A percentile compares a stretch with the other conserved stretches of the same genome.
phyloP scores from a whole-genome alignment of 2,797 vertebrate species.

The Luscinia luscinia region DNA sequence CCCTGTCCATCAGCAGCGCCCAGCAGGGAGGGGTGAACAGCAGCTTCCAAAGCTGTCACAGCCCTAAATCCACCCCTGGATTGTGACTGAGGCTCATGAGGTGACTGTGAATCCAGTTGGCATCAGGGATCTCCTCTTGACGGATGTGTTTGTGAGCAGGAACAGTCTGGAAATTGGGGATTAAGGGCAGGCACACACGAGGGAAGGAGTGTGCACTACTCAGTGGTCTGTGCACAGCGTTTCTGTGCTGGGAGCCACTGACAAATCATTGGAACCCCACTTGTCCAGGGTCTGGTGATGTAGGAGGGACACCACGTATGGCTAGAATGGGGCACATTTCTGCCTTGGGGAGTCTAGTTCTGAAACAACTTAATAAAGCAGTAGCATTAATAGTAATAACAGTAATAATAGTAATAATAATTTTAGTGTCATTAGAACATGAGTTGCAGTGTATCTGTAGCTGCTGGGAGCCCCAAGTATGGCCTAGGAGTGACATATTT shows the following conservation, averaged over 20 bases:
- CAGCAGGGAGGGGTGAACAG: rapidly evolving
- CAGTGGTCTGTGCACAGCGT: rapidly evolving
- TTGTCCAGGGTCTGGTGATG: not conserved
- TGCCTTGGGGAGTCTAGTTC: not conserved
- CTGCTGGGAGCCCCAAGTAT: not conserved
- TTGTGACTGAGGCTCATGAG: not conserved
- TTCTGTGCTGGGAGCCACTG: not conserved
- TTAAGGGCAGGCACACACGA: not conserved
- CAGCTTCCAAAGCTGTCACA: not conserved
- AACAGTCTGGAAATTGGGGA: not conserved
- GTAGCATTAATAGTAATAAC: not conserved
- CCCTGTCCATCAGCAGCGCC: not conserved
- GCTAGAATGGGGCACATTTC: not conserved
- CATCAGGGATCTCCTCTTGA: not conserved
- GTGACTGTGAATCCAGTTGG: not conserved
- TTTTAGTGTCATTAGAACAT: not conserved
- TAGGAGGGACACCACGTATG: rapidly evolving
- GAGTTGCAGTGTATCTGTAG: not conserved
- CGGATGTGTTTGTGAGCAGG: not conserved
- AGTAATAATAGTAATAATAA: not conserved
- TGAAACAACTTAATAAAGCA: not conserved
- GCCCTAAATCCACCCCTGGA: not conserved
- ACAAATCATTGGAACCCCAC: not conserved
- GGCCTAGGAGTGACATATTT: not conserved
- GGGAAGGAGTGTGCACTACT: not conserved